phyloP scores from a whole-genome alignment of 2,113 vertebrate species.

The Diglossa brunneiventris region DNA sequence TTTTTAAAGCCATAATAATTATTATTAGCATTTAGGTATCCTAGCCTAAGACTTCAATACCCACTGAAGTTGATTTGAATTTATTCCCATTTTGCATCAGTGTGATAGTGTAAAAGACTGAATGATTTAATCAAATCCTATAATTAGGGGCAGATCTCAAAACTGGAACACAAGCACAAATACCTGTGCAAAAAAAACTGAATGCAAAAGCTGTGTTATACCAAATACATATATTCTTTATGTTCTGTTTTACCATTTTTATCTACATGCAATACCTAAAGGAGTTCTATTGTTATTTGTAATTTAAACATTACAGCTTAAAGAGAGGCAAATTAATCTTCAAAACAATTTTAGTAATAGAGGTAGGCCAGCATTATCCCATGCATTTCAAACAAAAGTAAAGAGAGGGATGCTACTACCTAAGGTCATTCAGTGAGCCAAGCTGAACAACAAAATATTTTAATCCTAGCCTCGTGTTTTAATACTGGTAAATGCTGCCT shows the following conservation, averaged over 20 bases:
- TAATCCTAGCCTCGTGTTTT: not conserved
- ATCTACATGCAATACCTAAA: not conserved
- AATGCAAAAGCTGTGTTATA: not conserved
- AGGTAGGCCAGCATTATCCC: not conserved
- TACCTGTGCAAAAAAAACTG: not conserved
- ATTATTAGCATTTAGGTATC: not conserved
- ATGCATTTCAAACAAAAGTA: not conserved
- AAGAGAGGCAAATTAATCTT: not conserved
- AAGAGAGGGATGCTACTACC: not conserved
- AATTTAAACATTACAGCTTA: not conserved
- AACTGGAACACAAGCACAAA: not conserved
- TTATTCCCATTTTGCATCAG: not conserved
- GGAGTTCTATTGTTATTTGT: not conserved
- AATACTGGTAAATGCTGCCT: slow-evolving; percentile 39
- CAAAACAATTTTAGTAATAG: not conserved
- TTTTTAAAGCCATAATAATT: not conserved
- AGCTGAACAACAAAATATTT: not conserved
- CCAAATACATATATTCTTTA: not conserved
- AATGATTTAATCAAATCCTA: not conserved
- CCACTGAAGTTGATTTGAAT: not conserved
- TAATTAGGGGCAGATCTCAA: not conserved
- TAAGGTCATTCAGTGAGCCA: not conserved
- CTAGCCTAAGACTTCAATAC: not conserved
- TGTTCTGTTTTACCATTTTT: not conserved
- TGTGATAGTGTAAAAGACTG: not conserved